phyloP scores from a whole-genome alignment of 2,113 vertebrate species.

The Etheostoma spectabile region DNA sequence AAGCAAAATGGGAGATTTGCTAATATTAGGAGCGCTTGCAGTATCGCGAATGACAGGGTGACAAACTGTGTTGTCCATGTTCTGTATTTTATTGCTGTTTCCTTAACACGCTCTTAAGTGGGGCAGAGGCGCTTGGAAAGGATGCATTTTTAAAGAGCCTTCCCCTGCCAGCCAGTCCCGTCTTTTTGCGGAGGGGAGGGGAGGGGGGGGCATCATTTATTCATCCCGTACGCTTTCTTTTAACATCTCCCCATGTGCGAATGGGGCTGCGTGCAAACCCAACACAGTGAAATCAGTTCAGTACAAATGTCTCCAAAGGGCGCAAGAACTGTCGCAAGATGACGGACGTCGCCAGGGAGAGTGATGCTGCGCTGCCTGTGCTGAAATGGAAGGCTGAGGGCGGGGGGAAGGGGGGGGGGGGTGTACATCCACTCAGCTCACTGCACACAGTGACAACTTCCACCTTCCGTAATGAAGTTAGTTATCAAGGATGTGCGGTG shows the following conservation, averaged over 20 bases:
- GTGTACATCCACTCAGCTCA: slow-evolving; percentile 51
- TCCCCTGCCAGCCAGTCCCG: slow-evolving; percentile 62
- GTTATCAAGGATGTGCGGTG: slow-evolving; percentile 29
- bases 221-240: slow-evolving; percentile 75
- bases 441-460: slow-evolving; percentile 53
- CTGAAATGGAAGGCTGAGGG: slow-evolving; percentile 51
- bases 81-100: slow-evolving; percentile 49
- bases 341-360: slow-evolving; percentile 70
- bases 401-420: slow-evolving; percentile 45
- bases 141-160: slow-evolving; percentile 81
- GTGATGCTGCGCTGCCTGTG: slow-evolving; percentile 49
- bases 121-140: slow-evolving; percentile 75
- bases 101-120: slow-evolving; percentile 71
- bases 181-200: slow-evolving; percentile 51
- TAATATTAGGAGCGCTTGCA: neutral
- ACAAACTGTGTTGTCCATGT: slow-evolving; percentile 3
- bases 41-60: neutral
- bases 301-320: slow-evolving; percentile 48
- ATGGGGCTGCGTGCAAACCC: slow-evolving; percentile 26
- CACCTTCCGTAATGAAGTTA: slow-evolving; percentile 56
- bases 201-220: slow-evolving; percentile 78
- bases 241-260: slow-evolving; percentile 68
- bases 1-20: neutral
- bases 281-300: slow-evolving; percentile 56
- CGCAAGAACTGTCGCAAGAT: slow-evolving; percentile 72